phyloP scores from a whole-genome alignment of 1,140 invertebrate species.

The Drosophila willistoni region DNA sequence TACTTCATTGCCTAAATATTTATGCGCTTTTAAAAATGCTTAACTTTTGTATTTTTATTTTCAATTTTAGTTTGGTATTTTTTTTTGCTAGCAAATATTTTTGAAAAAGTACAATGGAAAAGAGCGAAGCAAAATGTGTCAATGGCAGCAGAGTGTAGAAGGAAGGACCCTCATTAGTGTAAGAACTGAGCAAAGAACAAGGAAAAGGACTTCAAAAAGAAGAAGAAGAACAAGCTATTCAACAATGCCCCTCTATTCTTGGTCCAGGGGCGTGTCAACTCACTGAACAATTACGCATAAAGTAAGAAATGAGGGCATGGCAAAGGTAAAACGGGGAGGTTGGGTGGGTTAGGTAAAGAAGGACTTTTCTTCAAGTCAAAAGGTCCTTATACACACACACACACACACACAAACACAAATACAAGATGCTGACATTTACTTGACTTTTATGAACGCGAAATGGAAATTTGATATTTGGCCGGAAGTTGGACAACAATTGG shows the following conservation, averaged over 20 bases:
- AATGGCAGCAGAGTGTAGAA: slow-evolving; percentile 59
- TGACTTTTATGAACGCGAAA: slow-evolving; percentile 58
- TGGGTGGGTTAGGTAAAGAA: slow-evolving; percentile 35
- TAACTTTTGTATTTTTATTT: slow-evolving; percentile 25
- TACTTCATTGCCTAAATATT: slow-evolving; percentile 79
- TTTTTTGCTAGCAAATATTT: slow-evolving; percentile 65
- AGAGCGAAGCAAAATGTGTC: slow-evolving; percentile 59
- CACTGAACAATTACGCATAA: slow-evolving; percentile 66
- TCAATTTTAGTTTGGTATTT: slow-evolving; percentile 34
- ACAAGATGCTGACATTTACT: slow-evolving; percentile 69
- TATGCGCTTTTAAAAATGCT: slow-evolving; percentile 70
- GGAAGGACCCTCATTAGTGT: slow-evolving; percentile 74
- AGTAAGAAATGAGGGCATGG: slow-evolving; percentile 2
- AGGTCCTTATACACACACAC: slow-evolving; percentile 11
- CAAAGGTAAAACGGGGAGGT: slow-evolving; percentile 18
- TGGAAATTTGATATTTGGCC: slow-evolving; percentile 67
- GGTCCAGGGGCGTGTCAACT: slow-evolving; percentile 62
- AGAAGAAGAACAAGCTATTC: slow-evolving; percentile 32
- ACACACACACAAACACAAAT: background rate
- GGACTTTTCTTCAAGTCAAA: slow-evolving; percentile 40
- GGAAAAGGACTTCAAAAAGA: slow-evolving; percentile 37
- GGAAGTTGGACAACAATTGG: slow-evolving; percentile 78
- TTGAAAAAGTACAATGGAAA: slow-evolving; percentile 59
- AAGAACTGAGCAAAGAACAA: slow-evolving; percentile 66
- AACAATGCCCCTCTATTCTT: slow-evolving; percentile 56